These are phyloP conservation scores for Plectropomus leopardus DNA, from an alignment of 2,113 vertebrate genomes.

Conservation along the genomic window DNA sequence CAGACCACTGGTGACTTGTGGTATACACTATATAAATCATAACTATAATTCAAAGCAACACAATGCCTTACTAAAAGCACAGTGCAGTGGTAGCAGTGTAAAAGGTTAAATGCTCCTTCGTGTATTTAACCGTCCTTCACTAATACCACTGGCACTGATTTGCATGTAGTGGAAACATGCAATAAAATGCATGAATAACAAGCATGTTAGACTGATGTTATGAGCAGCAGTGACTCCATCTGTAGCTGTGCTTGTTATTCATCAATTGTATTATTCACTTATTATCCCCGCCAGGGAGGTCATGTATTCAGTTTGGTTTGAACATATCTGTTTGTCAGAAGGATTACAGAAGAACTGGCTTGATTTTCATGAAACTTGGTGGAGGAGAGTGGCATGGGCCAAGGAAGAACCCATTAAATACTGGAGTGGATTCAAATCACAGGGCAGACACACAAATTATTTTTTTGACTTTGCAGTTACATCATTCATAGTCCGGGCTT, in stretches of 20 bases:
- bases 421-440: too few species aligned
- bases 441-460: too few species aligned
- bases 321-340: too few species aligned
- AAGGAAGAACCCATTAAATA: too few species aligned
- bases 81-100: background rate
- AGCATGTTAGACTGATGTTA: background rate
- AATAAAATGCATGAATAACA: background rate
- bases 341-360: too few species aligned
- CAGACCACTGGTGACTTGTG: background rate
- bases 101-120: background rate
- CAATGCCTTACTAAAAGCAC: background rate
- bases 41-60: conserved; percentile 8
- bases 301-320: too few species aligned
- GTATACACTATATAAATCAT: conserved; percentile 4
- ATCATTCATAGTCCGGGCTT: too few species aligned
- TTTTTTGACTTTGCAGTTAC: too few species aligned
- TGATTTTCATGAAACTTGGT: too few species aligned
- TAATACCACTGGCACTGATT: background rate
- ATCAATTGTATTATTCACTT: background rate
- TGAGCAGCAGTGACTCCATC: background rate
- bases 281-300: background rate
- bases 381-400: too few species aligned
- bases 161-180: background rate
- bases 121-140: background rate
- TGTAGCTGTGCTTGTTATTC: background rate